Conservation (phyloP, 2,113 vertebrate species). For the Anser cygnoides region DNA sequence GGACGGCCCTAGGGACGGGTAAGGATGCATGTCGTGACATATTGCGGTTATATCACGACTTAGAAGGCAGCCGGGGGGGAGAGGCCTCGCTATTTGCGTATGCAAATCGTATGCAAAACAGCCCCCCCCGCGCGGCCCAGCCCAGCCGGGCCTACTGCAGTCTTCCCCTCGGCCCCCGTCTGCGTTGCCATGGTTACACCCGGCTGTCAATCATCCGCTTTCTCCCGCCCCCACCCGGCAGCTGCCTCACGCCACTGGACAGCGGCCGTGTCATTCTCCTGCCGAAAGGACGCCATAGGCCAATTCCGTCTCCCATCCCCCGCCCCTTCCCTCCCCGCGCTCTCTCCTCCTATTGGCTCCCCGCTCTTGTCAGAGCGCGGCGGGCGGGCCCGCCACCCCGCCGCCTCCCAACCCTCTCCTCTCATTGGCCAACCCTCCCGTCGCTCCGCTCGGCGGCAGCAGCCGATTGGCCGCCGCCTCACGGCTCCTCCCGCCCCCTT, state of each 20-base stretch:
- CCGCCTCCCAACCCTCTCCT: accelerated
- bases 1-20: too few relatives aligned
- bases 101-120: background rate
- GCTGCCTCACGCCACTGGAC: accelerated
- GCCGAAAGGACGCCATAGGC: accelerated
- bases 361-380: accelerated
- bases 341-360: background rate
- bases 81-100: background rate
- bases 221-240: accelerated
- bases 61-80: too few relatives aligned
- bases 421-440: background rate
- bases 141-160: background rate
- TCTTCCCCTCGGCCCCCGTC: background rate
- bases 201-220: background rate
- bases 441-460: background rate
- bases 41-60: too few relatives aligned
- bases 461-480: background rate
- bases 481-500: background rate
- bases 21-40: too few relatives aligned
- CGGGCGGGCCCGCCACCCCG: accelerated
- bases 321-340: background rate
- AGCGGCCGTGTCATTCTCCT: accelerated
- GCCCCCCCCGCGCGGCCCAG: accelerated
- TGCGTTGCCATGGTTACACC: background rate
- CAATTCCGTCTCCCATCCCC: accelerated